These are phyloP conservation scores for Dryadula phaetusa DNA, from an alignment of 2,888 invertebrate genomes.

Conservation along the genomic window DNA sequence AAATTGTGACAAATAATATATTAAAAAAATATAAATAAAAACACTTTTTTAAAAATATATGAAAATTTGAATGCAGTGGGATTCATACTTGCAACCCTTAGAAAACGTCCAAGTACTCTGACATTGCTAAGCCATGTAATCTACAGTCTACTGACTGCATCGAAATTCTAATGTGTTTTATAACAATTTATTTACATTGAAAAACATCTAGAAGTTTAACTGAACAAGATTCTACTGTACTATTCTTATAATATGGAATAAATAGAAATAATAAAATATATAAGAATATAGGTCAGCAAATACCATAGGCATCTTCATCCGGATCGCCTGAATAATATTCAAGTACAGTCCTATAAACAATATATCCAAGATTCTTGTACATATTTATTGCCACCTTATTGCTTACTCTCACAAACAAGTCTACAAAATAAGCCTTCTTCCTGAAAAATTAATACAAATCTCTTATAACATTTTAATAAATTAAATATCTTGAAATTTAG, in stretches of 20 bases:
- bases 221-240: too few relatives aligned
- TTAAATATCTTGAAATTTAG: too few relatives aligned
- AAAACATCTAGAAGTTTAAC: too few relatives aligned
- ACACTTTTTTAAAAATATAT: too few relatives aligned
- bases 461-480: neutral
- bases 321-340: slow-evolving; percentile 99
- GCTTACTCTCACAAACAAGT: slow-evolving; percentile 98
- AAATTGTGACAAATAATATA: slow-evolving; percentile 24
- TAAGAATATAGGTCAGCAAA: too few relatives aligned
- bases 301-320: slow-evolving; percentile 99
- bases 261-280: slow-evolving; percentile 15
- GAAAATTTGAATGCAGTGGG: too few relatives aligned
- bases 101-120: too few relatives aligned
- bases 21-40: neutral
- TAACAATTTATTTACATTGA: too few relatives aligned
- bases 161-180: too few relatives aligned
- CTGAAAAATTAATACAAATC: slow-evolving; percentile 73
- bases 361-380: slow-evolving; percentile 98
- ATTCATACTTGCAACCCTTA: too few relatives aligned
- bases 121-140: too few relatives aligned
- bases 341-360: slow-evolving; percentile 97
- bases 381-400: slow-evolving; percentile 98
- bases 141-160: too few relatives aligned
- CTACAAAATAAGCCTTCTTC: slow-evolving; percentile 98
- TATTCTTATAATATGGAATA: neutral